A percentile compares a stretch with the other conserved stretches of the same genome.
Evolutionary conservation across 2,797 vertebrate genomes (phyloP).

Genomic region (Ptychobarbus kaznakovi): DNA sequence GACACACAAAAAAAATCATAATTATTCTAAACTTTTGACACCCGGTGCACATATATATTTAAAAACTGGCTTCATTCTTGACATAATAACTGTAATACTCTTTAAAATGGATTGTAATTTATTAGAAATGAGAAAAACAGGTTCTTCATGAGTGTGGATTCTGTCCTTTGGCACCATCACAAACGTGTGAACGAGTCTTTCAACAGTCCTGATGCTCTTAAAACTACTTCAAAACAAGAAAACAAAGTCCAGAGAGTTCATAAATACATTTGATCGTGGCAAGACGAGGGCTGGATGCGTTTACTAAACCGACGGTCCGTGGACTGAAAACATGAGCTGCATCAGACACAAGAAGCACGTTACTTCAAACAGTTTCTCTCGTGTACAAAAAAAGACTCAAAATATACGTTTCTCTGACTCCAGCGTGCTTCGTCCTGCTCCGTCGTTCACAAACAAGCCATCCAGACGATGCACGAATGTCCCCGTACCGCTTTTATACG

Average conservation of each 20-base stretch:
- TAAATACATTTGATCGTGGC: slow-evolving; percentile 79
- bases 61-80: neutral
- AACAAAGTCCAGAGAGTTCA: slow-evolving; percentile 73
- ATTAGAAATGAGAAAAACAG: slow-evolving; percentile 52
- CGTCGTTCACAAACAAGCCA: neutral
- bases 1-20: neutral
- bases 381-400: slow-evolving; percentile 61
- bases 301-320: slow-evolving; percentile 45
- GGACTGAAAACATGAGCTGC: slow-evolving; percentile 44
- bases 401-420: slow-evolving; percentile 10
- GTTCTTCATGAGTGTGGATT: slow-evolving; percentile 58
- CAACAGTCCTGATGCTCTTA: slow-evolving; percentile 67
- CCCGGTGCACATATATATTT: neutral
- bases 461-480: neutral
- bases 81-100: neutral
- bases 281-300: slow-evolving; percentile 57
- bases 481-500: neutral
- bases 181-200: slow-evolving; percentile 63
- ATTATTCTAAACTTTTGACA: neutral
- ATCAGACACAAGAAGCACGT: neutral
- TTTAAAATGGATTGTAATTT: slow-evolving; percentile 58
- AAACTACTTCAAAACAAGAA: slow-evolving; percentile 55
- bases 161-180: slow-evolving; percentile 79
- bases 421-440: slow-evolving; percentile 5
- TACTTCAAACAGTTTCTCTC: slow-evolving; percentile 22